Evolutionary conservation across 2,797 vertebrate species (phyloP), one percentile per base, ranked within the genome.

Genomic region (Channa striata): DNA sequence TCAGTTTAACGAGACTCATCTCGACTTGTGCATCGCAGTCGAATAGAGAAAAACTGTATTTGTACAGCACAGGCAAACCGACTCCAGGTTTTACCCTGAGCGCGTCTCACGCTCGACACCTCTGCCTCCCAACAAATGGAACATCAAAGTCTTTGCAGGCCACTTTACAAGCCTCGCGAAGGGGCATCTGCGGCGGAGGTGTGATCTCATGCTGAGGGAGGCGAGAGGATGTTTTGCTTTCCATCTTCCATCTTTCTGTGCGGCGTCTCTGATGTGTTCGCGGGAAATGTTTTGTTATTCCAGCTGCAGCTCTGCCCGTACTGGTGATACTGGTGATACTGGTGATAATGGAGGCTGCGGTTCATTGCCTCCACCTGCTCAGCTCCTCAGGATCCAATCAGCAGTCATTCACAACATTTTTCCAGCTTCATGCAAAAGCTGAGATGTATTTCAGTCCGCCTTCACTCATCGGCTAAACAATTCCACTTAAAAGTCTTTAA

Each of bases 161-260:
- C 20, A 1, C 43, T 49, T 46, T 37, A 53, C 65, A 65, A 53
- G 62, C 34, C 51, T 12, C 42, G 6, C 53, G 12, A 23, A 50
- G 33, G n/a, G 56, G 59, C 56, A 50, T 61, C 40, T 72, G 72
- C 17, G 53, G n/a, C 23, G 59, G 6, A 36, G 36, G 52, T 57
- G n/a, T 69, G 76, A 78, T 17, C 51, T 77, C 59, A 21, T 2
- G 57, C 65, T 37, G 65, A 37, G 68, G 70, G 23, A 49, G 67
- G 39, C 0, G 48, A 59, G 33, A 80, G 86, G 84, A 84, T 91
- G 87, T 89, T 89, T 86, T 76, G 49, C 44, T 68, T 78, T 36
- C 68, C 43, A 33, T 63, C 44, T 30, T 63, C 63, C 69, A 63
- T 71, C 48, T 59, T 48, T 72, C 40, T 43, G 0, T 42, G 59